Percentiles rank a stretch among this genome's conserved stretches.
Conservation (phyloP, 2,888 invertebrate genomes). For the Agapetus fuscipes region DNA sequence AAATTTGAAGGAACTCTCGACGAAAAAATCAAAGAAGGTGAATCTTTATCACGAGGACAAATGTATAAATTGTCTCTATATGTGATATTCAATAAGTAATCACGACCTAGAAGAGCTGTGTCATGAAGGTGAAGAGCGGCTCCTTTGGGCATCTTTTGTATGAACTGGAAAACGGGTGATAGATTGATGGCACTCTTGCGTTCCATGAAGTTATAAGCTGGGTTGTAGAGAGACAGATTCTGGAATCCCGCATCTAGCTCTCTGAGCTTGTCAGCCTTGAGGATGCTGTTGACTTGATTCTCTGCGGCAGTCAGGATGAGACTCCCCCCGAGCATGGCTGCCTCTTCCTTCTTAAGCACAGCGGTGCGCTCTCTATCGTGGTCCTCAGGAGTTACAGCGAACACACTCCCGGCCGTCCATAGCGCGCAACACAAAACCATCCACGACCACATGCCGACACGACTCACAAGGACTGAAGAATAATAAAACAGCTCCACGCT, state of each 20-base stretch:
- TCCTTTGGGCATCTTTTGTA: slow-evolving; percentile 66
- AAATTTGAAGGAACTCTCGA: slow-evolving; percentile 24
- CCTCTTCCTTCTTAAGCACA: slow-evolving; percentile 40
- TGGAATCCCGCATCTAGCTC: slow-evolving; percentile 46
- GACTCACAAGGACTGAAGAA: too few species aligned
- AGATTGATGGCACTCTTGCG: slow-evolving; percentile 47
- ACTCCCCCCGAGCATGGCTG: slow-evolving; percentile 42
- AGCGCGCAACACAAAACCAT: too few species aligned
- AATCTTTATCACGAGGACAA: slow-evolving; percentile 31
- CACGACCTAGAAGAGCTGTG: slow-evolving; percentile 50
- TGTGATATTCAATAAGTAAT: slow-evolving; percentile 54
- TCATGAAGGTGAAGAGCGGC: slow-evolving; percentile 62
- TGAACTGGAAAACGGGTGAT: slow-evolving; percentile 56
- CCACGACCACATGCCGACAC: too few species aligned
- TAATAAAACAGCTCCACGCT: too few species aligned
- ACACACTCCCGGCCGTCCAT: too few species aligned
- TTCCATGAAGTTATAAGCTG: slow-evolving; percentile 56
- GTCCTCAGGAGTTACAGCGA: slow-evolving; percentile 10
- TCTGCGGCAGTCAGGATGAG: slow-evolving; percentile 41
- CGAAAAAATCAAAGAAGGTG: slow-evolving; percentile 29
- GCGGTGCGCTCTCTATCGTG: slow-evolving; percentile 31
- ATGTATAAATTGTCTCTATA: slow-evolving; percentile 51
- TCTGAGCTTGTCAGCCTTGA: slow-evolving; percentile 46
- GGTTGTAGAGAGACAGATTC: slow-evolving; percentile 49
- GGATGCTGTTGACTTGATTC: slow-evolving; percentile 41